phyloP scores from a whole-genome alignment of 2,888 invertebrate genomes.

The Magallana nippona region DNA sequence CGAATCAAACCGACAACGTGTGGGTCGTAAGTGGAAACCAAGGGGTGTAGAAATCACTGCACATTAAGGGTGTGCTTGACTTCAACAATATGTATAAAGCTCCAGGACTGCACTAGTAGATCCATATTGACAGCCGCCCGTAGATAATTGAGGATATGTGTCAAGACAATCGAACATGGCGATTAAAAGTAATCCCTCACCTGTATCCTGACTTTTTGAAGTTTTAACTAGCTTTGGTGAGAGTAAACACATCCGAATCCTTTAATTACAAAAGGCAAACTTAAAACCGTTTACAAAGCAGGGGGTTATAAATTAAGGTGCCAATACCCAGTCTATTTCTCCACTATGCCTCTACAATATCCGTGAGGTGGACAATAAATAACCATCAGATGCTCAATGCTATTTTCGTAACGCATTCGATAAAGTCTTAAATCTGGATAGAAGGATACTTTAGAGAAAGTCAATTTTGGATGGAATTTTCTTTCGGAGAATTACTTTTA shows the following conservation, averaged over 20 bases:
- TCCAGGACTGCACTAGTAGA: background rate
- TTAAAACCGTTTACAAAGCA: background rate
- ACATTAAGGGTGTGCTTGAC: slow-evolving; percentile 8
- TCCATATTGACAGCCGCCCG: slow-evolving; percentile 5
- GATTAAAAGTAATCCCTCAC: background rate
- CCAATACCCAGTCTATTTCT: background rate
- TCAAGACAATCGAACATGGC: slow-evolving; percentile 11
- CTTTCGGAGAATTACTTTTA: background rate
- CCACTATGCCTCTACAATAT: background rate
- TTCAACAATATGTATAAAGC: slow-evolving; percentile 12
- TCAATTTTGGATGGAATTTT: background rate
- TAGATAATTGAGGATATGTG: slow-evolving; percentile 12
- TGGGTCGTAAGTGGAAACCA: background rate
- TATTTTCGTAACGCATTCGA: background rate
- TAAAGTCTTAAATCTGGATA: background rate
- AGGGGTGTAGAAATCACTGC: background rate
- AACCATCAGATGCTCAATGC: background rate
- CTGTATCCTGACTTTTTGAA: background rate
- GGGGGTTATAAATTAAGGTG: slow-evolving; percentile 28
- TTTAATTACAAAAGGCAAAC: slow-evolving; percentile 14
- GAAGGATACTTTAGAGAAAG: background rate
- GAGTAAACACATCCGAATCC: background rate
- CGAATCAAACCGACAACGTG: background rate
- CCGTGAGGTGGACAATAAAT: background rate
- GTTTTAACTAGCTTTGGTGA: slow-evolving; percentile 17